Evolutionary conservation across 2,797 vertebrate species (phyloP).

Genomic region (Tragelaphus eurycerus): DNA sequence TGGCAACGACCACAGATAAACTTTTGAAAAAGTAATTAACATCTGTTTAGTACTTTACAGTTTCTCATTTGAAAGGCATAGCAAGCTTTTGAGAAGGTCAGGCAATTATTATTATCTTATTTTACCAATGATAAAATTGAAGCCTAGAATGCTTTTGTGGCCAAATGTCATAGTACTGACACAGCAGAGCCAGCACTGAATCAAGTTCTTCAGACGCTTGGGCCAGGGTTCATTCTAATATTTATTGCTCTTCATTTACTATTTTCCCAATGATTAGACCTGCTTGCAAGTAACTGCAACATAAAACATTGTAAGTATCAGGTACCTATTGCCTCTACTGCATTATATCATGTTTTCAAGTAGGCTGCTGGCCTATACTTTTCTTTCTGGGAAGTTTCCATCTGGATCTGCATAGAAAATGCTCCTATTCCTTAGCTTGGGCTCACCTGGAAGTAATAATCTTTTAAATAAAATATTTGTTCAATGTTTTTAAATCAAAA

Average conservation of each 20-base stretch:
- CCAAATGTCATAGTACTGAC: conserved; percentile 15
- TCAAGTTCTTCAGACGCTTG: background rate
- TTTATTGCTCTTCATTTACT: conserved; percentile 36
- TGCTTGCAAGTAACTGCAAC: conserved; percentile 13
- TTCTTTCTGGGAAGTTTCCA: background rate
- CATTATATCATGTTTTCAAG: background rate
- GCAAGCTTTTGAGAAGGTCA: conserved; percentile 48
- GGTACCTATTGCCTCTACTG: background rate
- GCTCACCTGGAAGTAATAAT: background rate
- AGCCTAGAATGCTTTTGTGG: background rate
- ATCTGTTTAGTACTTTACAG: conserved; percentile 60
- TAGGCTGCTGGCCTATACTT: background rate
- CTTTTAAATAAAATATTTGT: conserved; percentile 46
- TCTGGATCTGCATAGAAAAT: background rate
- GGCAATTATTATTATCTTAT: conserved; percentile 58
- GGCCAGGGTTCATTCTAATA: background rate
- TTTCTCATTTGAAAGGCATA: conserved; percentile 57
- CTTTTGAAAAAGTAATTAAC: conserved; percentile 68
- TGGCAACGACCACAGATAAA: conserved; percentile 66
- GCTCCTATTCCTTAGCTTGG: background rate
- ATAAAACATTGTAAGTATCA: background rate
- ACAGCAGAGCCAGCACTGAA: background rate
- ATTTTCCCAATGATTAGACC: background rate
- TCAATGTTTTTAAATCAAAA: conserved; percentile 19
- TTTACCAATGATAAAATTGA: conserved; percentile 58